These are phyloP conservation scores for Bellardia pandia DNA, from an alignment of 2,888 invertebrate genomes.

Conservation along the genomic window DNA sequence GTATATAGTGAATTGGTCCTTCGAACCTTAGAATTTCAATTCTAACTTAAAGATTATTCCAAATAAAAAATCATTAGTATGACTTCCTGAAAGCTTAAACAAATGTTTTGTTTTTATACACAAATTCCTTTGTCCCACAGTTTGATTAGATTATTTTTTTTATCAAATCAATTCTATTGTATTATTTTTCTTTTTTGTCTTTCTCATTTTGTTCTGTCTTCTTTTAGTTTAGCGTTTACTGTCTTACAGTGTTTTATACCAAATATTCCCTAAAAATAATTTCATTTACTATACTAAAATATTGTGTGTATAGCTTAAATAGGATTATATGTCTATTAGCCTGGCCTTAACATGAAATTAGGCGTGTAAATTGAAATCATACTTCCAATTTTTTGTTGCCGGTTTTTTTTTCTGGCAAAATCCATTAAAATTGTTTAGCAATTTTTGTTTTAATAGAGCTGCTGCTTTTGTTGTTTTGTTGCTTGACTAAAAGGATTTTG, in stretches of 20 bases:
- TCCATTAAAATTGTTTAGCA: constrained; percentile 52
- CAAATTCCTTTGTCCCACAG: neutral
- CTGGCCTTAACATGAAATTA: constrained; percentile 63
- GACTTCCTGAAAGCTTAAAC: too few species aligned
- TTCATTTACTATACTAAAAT: constrained; percentile 3
- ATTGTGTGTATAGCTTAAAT: constrained; percentile 28
- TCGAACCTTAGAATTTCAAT: neutral
- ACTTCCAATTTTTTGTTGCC: constrained; percentile 21
- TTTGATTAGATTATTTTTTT: constrained; percentile 1
- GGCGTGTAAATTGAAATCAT: constrained; percentile 66
- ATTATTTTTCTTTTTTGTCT: neutral
- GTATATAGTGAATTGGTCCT: neutral
- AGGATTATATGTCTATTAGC: constrained; percentile 60
- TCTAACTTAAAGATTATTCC: too few species aligned
- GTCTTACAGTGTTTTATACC: neutral
- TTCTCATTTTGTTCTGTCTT: neutral
- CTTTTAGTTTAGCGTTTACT: neutral
- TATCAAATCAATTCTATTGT: neutral
- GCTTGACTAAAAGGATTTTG: constrained; percentile 21
- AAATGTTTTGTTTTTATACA: too few species aligned
- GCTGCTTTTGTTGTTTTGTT: constrained; percentile 30
- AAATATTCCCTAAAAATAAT: neutral
- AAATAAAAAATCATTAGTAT: too few species aligned
- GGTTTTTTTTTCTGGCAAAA: constrained; percentile 15
- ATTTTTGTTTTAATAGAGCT: constrained; percentile 14